A percentile compares a stretch with the other conserved stretches of the same genome.
Conservation (phyloP, 1,140 invertebrate species). For the Heliothis subflexa region DNA sequence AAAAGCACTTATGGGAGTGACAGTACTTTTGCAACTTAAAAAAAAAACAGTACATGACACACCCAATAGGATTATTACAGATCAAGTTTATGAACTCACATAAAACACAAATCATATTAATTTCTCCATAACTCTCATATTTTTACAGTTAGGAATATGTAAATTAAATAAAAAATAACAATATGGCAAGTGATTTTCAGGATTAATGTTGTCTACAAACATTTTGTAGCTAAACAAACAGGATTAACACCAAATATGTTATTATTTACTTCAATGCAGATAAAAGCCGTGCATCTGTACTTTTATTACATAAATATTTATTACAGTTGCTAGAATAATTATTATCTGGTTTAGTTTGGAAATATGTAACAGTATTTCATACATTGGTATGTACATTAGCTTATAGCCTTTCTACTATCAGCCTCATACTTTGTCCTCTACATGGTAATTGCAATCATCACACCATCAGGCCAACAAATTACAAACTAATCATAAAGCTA, state of each 20-base stretch:
- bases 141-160: background rate
- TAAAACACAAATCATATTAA: background rate
- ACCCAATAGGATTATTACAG: too few species aligned
- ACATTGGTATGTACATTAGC: background rate
- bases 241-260: too few species aligned
- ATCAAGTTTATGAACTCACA: too few species aligned
- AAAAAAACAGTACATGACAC: background rate
- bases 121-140: background rate
- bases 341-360: background rate
- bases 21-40: background rate
- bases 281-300: too few species aligned
- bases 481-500: slow-evolving; percentile 12
- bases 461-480: slow-evolving; percentile 32
- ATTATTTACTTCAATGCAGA: too few species aligned
- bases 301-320: too few species aligned
- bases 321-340: too few species aligned
- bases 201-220: too few species aligned
- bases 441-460: slow-evolving; percentile 35
- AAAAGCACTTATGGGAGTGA: slow-evolving; percentile 18
- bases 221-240: too few species aligned
- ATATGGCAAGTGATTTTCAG: background rate
- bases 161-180: background rate
- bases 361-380: background rate
- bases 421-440: slow-evolving; percentile 43
- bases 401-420: slow-evolving; percentile 40